Conservation (phyloP, 1,140 invertebrate species). For the Atopsyche davidsoni region DNA sequence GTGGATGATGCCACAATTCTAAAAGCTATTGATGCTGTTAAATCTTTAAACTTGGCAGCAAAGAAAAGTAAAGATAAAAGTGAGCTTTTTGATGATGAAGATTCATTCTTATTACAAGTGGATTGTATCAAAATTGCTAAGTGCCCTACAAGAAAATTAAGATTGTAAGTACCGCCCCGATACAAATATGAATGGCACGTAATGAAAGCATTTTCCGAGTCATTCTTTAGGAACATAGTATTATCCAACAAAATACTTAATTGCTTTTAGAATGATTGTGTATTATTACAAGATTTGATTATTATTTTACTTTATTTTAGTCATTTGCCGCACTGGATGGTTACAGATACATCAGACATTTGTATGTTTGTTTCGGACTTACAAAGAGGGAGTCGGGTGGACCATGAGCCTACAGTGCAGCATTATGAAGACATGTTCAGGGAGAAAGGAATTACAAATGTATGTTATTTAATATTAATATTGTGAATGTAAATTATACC, state of each 20-base stretch:
- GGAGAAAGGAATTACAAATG: conserved; percentile 40
- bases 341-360: conserved; percentile 47
- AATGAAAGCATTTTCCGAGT: conserved; percentile 3
- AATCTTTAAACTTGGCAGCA: conserved; percentile 28
- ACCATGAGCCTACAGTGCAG: conserved; percentile 54
- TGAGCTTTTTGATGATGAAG: conserved; percentile 38
- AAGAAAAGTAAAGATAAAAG: conserved; percentile 32
- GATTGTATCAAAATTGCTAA: conserved; percentile 46
- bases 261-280: background rate
- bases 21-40: conserved; percentile 32
- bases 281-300: conserved; percentile 2
- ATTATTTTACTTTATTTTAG: conserved; percentile 33
- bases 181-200: too few species aligned
- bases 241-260: background rate
- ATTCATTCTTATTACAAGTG: conserved; percentile 42
- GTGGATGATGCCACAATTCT: conserved; percentile 12
- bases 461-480: conserved; percentile 6
- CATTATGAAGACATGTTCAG: conserved; percentile 52
- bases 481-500: background rate
- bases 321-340: conserved; percentile 46
- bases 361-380: conserved; percentile 50
- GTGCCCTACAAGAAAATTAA: conserved; percentile 36
- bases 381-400: conserved; percentile 45
- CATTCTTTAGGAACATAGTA: conserved; percentile 3
- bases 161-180: conserved; percentile 41